A percentile compares a stretch with the other conserved stretches of the same genome.
Conservation (phyloP, 2,113 vertebrate genomes). For the Choloepus hoffmanni region DNA sequence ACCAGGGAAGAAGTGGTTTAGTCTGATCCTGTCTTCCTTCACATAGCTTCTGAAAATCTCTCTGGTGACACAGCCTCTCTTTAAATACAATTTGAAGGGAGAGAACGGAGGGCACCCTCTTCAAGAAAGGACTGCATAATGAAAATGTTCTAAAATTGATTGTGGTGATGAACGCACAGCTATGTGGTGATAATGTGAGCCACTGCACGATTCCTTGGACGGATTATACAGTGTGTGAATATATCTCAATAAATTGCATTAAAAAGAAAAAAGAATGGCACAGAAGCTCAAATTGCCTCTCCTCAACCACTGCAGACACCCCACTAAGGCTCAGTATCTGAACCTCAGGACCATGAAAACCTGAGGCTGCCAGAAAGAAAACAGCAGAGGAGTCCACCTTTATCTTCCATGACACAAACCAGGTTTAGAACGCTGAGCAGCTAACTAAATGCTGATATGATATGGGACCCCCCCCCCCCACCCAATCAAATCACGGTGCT, state of each 20-base stretch:
- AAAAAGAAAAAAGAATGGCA: too few relatives aligned
- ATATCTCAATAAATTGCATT: too few relatives aligned
- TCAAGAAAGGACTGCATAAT: too few relatives aligned
- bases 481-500: background rate
- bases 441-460: background rate
- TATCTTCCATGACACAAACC: background rate
- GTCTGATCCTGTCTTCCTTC: background rate
- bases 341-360: background rate
- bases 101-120: too few relatives aligned
- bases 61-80: background rate
- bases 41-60: background rate
- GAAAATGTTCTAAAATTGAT: too few relatives aligned
- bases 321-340: too few relatives aligned
- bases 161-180: too few relatives aligned
- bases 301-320: background rate
- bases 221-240: too few relatives aligned
- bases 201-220: too few relatives aligned
- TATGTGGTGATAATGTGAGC: too few relatives aligned
- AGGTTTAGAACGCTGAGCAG: background rate
- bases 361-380: background rate
- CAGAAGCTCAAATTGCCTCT: background rate
- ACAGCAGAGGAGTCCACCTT: background rate
- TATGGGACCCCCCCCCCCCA: fast-evolving
- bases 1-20: background rate
- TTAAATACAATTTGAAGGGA: background rate